phyloP scores from a whole-genome alignment of 53 echinoderm and acorn worm species.

The Holothuria leucospilota region DNA sequence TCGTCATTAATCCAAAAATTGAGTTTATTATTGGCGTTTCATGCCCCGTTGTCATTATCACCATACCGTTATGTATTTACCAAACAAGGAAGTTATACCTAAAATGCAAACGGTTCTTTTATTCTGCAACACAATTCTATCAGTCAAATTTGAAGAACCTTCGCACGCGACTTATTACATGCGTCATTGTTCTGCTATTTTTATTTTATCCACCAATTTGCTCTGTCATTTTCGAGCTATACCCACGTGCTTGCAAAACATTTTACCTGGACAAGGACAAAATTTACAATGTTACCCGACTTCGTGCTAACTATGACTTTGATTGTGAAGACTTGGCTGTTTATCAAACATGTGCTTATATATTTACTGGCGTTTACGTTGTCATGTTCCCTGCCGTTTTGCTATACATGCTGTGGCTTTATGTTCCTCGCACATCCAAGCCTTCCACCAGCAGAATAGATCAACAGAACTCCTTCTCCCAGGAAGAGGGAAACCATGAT shows the following conservation, averaged over 20 bases:
- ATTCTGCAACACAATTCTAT: not conserved
- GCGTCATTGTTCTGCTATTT: slow-evolving; percentile 63
- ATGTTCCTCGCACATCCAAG: not conserved
- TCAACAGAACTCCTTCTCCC: too few relatives aligned
- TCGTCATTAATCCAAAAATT: slow-evolving; percentile 14
- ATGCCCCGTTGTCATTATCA: not conserved
- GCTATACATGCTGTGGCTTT: slow-evolving; percentile 47
- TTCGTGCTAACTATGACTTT: slow-evolving; percentile 66
- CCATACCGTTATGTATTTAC: not conserved
- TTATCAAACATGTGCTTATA: slow-evolving; percentile 58
- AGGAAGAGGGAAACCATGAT: not conserved
- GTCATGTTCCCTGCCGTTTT: slow-evolving; percentile 58
- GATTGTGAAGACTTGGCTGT: slow-evolving; percentile 32
- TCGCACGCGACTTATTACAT: not conserved
- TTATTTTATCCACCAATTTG: slow-evolving; percentile 62
- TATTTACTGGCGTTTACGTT: slow-evolving; percentile 49
- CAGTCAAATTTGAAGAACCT: not conserved
- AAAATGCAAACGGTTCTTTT: not conserved
- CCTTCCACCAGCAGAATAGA: not conserved
- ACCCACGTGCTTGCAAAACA: slow-evolving; percentile 59
- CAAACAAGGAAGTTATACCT: slow-evolving; percentile 3
- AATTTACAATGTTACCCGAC: not conserved
- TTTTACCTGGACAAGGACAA: slow-evolving; percentile 53
- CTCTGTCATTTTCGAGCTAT: slow-evolving; percentile 50
- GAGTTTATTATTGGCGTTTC: slow-evolving; percentile 14